phyloP scores from a whole-genome alignment of 2,888 invertebrate genomes.

The Prostheceraeus crozeri region DNA sequence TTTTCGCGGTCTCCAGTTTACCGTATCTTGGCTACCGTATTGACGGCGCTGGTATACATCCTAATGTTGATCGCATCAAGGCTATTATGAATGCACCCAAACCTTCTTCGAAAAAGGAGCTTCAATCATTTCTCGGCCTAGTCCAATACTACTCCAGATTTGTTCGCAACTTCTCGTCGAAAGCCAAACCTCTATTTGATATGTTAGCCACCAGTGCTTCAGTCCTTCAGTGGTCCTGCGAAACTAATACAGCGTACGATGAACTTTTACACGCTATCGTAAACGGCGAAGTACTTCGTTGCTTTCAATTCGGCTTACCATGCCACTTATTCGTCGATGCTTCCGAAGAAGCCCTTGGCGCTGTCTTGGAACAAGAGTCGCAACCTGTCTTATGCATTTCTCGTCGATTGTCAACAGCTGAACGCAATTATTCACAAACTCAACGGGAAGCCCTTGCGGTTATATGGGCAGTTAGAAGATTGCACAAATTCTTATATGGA shows the following conservation, averaged over 20 bases:
- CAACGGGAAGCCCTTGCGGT: slow-evolving; percentile 15
- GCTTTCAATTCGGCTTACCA: slow-evolving; percentile 6
- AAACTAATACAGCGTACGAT: background rate
- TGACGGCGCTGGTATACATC: background rate
- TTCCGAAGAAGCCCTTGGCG: slow-evolving; percentile 11
- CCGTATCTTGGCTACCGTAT: background rate
- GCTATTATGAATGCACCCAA: slow-evolving; percentile 14
- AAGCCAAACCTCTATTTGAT: slow-evolving; percentile 12
- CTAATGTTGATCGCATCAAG: background rate
- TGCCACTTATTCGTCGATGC: slow-evolving; percentile 5
- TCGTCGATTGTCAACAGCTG: background rate
- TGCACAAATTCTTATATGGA: slow-evolving; percentile 16
- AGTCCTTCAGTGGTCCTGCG: background rate
- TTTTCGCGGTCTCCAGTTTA: background rate
- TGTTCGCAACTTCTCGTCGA: slow-evolving; percentile 12
- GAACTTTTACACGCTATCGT: slow-evolving; percentile 16
- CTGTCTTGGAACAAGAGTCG: slow-evolving; percentile 20
- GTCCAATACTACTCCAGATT: slow-evolving; percentile 23
- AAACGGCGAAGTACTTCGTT: slow-evolving; percentile 9
- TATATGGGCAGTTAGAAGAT: slow-evolving; percentile 16
- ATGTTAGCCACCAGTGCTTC: background rate
- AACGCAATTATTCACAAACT: slow-evolving; percentile 5
- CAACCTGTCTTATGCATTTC: slow-evolving; percentile 14
- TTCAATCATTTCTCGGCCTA: background rate
- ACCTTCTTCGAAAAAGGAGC: background rate